Conservation (phyloP, 1,140 invertebrate species). For the Hesperophylax magnus region DNA sequence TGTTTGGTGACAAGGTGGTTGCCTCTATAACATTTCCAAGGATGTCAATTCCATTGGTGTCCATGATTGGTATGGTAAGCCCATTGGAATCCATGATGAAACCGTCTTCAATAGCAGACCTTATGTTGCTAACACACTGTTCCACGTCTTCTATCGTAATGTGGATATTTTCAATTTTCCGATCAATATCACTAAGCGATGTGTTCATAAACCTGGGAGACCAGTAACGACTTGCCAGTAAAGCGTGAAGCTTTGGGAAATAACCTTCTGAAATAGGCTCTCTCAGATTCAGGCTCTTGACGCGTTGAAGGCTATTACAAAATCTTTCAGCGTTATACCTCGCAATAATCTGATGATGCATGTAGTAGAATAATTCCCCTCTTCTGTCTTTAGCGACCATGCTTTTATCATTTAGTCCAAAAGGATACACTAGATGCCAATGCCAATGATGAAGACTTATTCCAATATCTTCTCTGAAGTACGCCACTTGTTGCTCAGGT, state of each 20-base stretch:
- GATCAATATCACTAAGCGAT: conserved; percentile 53
- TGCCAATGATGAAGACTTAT: conserved; percentile 82
- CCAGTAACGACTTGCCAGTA: conserved; percentile 58
- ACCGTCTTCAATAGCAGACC: conserved; percentile 65
- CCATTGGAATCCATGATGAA: conserved; percentile 57
- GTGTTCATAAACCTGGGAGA: conserved; percentile 53
- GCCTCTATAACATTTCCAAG: conserved; percentile 70
- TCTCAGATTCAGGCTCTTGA: conserved; percentile 54
- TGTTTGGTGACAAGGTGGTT: conserved; percentile 62
- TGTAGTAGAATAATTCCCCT: conserved; percentile 82
- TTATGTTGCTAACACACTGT: conserved; percentile 61
- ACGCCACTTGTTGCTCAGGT: conserved; percentile 76
- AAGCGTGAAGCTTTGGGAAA: conserved; percentile 60
- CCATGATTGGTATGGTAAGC: conserved; percentile 64
- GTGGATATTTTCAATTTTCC: conserved; percentile 51
- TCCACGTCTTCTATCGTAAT: conserved; percentile 59
- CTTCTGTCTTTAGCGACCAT: conserved; percentile 76
- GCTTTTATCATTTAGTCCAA: conserved; percentile 61
- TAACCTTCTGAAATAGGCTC: conserved; percentile 60
- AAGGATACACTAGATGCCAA: conserved; percentile 81
- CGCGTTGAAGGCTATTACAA: conserved; percentile 57
- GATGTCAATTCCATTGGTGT: conserved; percentile 68
- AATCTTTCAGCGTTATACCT: conserved; percentile 63
- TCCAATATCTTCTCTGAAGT: conserved; percentile 78
- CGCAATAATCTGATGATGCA: conserved; percentile 79